Evolutionary conservation across 2,113 vertebrate genomes (phyloP).

Genomic region (Craseonycteris thonglongyai): DNA sequence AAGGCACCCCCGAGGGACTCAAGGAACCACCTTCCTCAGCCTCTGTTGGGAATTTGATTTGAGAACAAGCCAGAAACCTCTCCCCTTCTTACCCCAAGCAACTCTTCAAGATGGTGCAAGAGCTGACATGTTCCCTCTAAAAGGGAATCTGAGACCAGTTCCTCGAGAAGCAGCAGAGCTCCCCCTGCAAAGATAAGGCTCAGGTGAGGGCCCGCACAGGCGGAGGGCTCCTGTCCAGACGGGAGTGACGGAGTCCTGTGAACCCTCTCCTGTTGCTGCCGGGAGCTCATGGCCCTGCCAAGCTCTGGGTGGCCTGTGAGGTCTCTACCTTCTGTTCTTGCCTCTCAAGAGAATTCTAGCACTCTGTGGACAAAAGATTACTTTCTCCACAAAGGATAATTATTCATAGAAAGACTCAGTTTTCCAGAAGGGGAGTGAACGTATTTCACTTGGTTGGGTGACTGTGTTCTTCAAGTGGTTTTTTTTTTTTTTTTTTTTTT

Average conservation of each 20-base stretch:
- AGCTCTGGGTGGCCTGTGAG: not conserved
- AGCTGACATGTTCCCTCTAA: constrained; percentile 7
- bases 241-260: not conserved
- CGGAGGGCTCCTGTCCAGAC: too few species aligned
- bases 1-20: constrained; percentile 60
- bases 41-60: constrained; percentile 71
- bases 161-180: not conserved
- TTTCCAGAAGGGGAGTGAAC: not conserved
- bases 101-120: constrained; percentile 48
- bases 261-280: not conserved
- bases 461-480: not conserved
- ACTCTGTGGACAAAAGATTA: not conserved
- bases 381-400: not conserved
- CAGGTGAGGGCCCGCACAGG: too few species aligned
- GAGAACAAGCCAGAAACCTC: constrained; percentile 46
- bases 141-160: constrained; percentile 40
- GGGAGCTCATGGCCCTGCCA: fast-evolving
- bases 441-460: not conserved
- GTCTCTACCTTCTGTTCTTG: not conserved
- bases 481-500: too few species aligned
- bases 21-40: constrained; percentile 34
- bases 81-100: not conserved
- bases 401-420: not conserved
- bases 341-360: not conserved
- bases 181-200: too few species aligned